Base-by-base conservation (phyloP, 2,888 invertebrate genomes). In the Drosophila paucipuncta region DNA sequence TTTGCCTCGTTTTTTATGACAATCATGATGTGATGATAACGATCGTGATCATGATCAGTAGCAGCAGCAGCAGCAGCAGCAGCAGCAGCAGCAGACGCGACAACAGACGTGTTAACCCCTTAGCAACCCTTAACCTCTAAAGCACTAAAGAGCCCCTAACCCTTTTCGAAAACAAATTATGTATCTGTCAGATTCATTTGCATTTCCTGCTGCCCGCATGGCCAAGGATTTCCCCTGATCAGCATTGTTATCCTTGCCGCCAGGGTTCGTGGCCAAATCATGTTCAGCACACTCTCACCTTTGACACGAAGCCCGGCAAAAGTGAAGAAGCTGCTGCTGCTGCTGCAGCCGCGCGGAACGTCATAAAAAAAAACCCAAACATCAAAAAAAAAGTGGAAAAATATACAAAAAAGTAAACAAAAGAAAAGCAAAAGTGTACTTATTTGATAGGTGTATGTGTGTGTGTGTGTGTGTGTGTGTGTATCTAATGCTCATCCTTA, bases 121-220 rank as follows among this genome's bases (percentile, higher is more conserved):
- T 63, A 41, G 57, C 78, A 78, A 73, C 87, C 86, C 89, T 67
- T 76, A 65, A 65, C 76, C 70, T 39, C 58, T 37, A 33, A 37
- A 30, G 39, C 61, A 39, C 7, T 41, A 41, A 62, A 18, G 35
- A 43, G 47, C 39, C 49, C n/a, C 22, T 25, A 72, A 70, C 75
- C 80, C 75, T 55, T 66, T 61, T 41, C 6, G 55, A 61, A 50
- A 49, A 70, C 73, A 72, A 76, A 76, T 77, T 75, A 63, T 76
- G 59, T 72, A 74, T 76, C 83, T 80, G 83, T 85, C 82, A 75
- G 79, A 83, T 86, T 91, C 91, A 91, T 92, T 91, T 92, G 92
- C 92, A 91, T 92, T 87, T 91, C 83, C 87, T 81, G 73, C 67
- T 59, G 59, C 82, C 85, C 88, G 80, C 79, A 84, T 84, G 69